Conservation (phyloP, 2,888 invertebrate genomes). For the Acrobasis repandana region DNA sequence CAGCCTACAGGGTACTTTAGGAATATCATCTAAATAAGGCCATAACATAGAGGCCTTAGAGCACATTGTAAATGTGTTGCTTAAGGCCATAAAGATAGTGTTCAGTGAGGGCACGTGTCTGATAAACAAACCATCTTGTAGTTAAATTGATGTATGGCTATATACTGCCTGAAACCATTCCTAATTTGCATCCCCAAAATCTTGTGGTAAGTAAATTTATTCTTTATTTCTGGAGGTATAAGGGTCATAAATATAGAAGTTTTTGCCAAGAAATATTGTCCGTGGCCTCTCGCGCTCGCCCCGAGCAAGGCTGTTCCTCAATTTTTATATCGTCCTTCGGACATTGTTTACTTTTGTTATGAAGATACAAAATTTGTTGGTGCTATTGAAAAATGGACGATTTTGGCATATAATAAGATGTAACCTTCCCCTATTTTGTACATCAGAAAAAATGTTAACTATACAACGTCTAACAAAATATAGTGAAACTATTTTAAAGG, state of each 20-base stretch:
- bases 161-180: constrained; percentile 30
- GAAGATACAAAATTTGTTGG: constrained; percentile 41
- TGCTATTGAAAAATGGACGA: constrained; percentile 34
- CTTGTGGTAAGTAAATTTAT: constrained; percentile 1
- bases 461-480: no score
- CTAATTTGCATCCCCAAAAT: constrained; percentile 26
- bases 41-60: constrained; percentile 3
- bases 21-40: background rate
- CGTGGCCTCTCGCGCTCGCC: constrained; percentile 38
- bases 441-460: no score
- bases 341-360: constrained; percentile 44
- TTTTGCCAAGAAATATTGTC: background rate
- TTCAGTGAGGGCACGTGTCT: constrained; percentile 47
- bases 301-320: constrained; percentile 46
- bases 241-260: background rate
- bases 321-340: constrained; percentile 40
- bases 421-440: background rate
- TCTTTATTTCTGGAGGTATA: constrained; percentile 26
- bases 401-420: constrained; percentile 1
- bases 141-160: constrained; percentile 55
- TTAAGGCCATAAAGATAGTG: constrained; percentile 41
- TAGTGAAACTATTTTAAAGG: no score
- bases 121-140: constrained; percentile 51
- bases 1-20: background rate
- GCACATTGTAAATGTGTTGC: constrained; percentile 11